phyloP scores from a whole-genome alignment of 2,888 invertebrate genomes.

The Acanthosepion lycidas region DNA sequence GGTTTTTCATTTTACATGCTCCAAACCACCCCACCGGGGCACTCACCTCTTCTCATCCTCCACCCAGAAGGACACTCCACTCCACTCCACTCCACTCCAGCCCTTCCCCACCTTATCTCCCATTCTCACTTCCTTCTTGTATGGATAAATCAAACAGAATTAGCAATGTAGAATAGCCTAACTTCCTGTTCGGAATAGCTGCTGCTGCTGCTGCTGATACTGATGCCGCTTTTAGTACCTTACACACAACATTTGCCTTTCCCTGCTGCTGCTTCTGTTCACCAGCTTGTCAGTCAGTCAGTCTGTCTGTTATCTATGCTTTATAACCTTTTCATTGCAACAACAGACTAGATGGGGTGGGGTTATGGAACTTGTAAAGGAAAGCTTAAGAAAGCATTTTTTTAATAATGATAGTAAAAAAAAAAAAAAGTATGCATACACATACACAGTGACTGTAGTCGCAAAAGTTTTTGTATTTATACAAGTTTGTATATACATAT shows the following conservation, averaged over 20 bases:
- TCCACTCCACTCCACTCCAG: not conserved
- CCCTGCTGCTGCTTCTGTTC: not conserved
- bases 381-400: not conserved
- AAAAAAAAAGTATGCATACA: too few relatives aligned
- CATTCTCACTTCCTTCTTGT: slow-evolving; percentile 44
- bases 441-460: too few relatives aligned
- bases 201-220: slow-evolving; percentile 23
- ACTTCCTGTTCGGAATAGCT: slow-evolving; percentile 45
- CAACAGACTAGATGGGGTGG: not conserved
- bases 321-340: not conserved
- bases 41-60: not conserved
- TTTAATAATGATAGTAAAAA: too few relatives aligned
- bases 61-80: slow-evolving; percentile 33
- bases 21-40: slow-evolving; percentile 22
- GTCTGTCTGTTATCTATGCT: not conserved
- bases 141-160: slow-evolving; percentile 43
- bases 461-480: too few relatives aligned
- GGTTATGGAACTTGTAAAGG: not conserved
- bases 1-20: not conserved
- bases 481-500: too few relatives aligned
- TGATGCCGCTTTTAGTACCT: not conserved
- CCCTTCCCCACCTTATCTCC: not conserved
- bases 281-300: not conserved
- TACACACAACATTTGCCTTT: not conserved
- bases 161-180: slow-evolving; percentile 23